phyloP scores from a whole-genome alignment of 64 coral and sea anemone species.

The Orbicella faveolata region DNA sequence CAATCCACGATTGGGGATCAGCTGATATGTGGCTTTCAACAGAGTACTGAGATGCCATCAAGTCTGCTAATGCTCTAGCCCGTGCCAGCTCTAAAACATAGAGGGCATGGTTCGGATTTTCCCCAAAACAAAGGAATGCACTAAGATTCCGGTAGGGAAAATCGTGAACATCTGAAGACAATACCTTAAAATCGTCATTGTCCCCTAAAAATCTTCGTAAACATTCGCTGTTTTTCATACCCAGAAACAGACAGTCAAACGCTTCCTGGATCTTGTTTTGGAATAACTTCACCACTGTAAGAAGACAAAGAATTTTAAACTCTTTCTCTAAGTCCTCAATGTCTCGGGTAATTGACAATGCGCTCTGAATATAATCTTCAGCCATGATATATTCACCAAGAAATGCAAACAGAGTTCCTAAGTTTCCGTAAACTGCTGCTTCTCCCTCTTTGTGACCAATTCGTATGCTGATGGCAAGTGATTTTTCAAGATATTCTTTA shows the following conservation, averaged over 20 bases:
- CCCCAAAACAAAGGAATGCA: too few relatives aligned
- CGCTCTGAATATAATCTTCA: background rate
- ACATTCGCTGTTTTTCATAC: background rate
- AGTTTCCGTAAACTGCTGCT: too few relatives aligned
- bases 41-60: too few relatives aligned
- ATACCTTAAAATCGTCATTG: background rate
- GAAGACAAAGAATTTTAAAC: background rate
- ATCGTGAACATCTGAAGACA: background rate
- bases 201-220: background rate
- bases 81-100: too few relatives aligned
- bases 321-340: background rate
- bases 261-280: background rate
- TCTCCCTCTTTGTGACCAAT: too few relatives aligned
- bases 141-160: background rate
- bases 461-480: too few relatives aligned
- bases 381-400: background rate
- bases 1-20: too few relatives aligned
- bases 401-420: too few relatives aligned
- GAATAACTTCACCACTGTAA: background rate
- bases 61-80: too few relatives aligned
- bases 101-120: too few relatives aligned
- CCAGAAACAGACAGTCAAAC: background rate
- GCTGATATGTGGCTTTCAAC: too few relatives aligned
- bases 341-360: background rate
- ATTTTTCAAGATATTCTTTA: too few relatives aligned